Evolutionary conservation across 2,888 invertebrate genomes (phyloP), one percentile per base, ranked within the genome.

Genomic region (Stenodema calcarata): DNA sequence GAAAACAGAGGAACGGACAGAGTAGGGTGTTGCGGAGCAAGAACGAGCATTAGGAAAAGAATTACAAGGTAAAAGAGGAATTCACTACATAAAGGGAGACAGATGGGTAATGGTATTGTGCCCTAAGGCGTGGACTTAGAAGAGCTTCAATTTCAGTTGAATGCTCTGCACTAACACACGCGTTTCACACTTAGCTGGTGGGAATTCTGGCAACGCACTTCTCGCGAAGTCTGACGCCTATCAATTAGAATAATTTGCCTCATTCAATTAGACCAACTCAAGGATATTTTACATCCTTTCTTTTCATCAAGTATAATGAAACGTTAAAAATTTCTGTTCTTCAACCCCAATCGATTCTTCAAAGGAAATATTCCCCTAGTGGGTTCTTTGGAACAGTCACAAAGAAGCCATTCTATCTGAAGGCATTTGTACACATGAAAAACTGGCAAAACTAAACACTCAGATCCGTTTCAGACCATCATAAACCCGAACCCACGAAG

Each of bases 61-160:
- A 73, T 73, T 73, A 73, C 73, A 30, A 73, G 35, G 28, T n/a
- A 41, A 73, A 73, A 30, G 41, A 73, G 73, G 62, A 62, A 62
- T 62, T 62, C 23, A 11, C 27, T 23, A 0, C 9, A 62, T 6
- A 23, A 62, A 62, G 62, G 62, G 62, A 62, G 23, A 23, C 23
- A 11, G 62, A 23, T 23, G 73, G 73, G 30, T 80, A 80, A 80
- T 80, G 80, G 80, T 80, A 80, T 80, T 80, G 80, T n/a, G 80
- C 80, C 80, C 80, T 50, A 50, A 80, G 80, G 80, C 80, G 80
- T 30, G 54, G 80, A 80, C 80, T 80, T 80, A 80, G 62, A 7
- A 2, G 11, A 23, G 47, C 80, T 80, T 80, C 80, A 80, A 80
- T 80, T n/a, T 80, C 80, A 80, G 14, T 80, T 80, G 73, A 73